These are phyloP conservation scores for Acromyrmex heyeri DNA, from an alignment of 1,140 invertebrate species.

Conservation along the genomic window DNA sequence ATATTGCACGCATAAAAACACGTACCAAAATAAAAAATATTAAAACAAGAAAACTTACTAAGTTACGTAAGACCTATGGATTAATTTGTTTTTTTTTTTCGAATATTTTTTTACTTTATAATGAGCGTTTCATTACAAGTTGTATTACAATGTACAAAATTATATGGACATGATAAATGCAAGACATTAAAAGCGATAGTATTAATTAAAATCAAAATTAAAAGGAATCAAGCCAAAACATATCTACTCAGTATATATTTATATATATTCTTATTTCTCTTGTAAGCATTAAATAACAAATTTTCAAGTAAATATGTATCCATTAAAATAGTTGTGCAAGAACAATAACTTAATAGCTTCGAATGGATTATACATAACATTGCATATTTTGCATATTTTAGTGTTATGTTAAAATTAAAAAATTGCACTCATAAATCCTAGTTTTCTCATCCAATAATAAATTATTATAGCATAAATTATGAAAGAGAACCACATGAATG, in stretches of 20 bases:
- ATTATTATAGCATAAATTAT: slow-evolving; percentile 75
- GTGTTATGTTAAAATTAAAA: background rate
- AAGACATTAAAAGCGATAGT: background rate
- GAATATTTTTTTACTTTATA: background rate
- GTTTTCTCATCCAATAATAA: slow-evolving; percentile 68
- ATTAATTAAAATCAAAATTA: background rate
- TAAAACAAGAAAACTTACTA: background rate
- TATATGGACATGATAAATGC: background rate
- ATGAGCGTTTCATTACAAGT: background rate
- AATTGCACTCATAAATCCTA: background rate
- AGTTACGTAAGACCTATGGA: background rate
- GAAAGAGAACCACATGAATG: slow-evolving; percentile 63
- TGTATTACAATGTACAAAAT: background rate
- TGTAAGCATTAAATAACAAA: background rate
- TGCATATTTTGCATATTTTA: background rate
- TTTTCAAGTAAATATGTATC: background rate
- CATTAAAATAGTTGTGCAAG: background rate
- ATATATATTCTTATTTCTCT: background rate
- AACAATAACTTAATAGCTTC: background rate
- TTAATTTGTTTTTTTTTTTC: background rate
- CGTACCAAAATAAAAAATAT: background rate
- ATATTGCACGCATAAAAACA: background rate
- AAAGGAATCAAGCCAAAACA: background rate
- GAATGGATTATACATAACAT: background rate
- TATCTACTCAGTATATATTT: background rate